These are phyloP conservation scores for Rhaphigaster nebulosa DNA, from an alignment of 2,888 invertebrate species.

Conservation along the genomic window DNA sequence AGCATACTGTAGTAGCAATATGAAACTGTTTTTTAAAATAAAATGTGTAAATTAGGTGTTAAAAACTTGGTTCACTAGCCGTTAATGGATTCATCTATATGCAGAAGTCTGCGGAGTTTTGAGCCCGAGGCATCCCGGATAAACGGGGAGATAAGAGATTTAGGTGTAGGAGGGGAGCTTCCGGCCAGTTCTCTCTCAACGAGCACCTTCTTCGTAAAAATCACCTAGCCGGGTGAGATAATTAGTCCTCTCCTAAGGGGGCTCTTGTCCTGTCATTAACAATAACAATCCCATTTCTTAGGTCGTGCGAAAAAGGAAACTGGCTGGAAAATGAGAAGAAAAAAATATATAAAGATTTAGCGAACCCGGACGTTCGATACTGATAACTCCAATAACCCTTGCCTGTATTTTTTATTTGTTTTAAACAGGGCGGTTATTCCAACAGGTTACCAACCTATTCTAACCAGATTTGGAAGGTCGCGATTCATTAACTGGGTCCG, in stretches of 20 bases:
- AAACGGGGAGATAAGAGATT: neutral
- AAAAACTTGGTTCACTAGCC: conserved; percentile 12
- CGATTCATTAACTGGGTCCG: too few relatives aligned
- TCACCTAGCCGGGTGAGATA: neutral
- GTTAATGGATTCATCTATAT: conserved; percentile 21
- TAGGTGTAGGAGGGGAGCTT: neutral
- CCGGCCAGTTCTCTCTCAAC: neutral
- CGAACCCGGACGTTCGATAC: too few relatives aligned
- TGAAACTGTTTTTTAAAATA: neutral
- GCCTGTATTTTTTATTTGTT: too few relatives aligned
- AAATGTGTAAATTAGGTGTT: neutral
- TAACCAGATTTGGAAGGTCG: too few relatives aligned
- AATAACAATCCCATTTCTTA: neutral
- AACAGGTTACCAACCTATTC: too few relatives aligned
- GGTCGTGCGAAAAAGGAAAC: neutral
- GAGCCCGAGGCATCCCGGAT: neutral
- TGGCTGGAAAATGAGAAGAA: too few relatives aligned
- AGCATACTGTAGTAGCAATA: too few relatives aligned
- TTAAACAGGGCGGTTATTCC: too few relatives aligned
- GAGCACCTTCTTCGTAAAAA: neutral
- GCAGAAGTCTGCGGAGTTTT: neutral
- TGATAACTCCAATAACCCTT: too few relatives aligned
- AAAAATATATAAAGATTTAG: too few relatives aligned
- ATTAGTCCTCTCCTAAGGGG: neutral
- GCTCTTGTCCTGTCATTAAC: neutral